Percentiles rank a stretch among this genome's conserved stretches.
Conservation (phyloP, 2,113 vertebrate genomes). For the Protomyctophum bolini region DNA sequence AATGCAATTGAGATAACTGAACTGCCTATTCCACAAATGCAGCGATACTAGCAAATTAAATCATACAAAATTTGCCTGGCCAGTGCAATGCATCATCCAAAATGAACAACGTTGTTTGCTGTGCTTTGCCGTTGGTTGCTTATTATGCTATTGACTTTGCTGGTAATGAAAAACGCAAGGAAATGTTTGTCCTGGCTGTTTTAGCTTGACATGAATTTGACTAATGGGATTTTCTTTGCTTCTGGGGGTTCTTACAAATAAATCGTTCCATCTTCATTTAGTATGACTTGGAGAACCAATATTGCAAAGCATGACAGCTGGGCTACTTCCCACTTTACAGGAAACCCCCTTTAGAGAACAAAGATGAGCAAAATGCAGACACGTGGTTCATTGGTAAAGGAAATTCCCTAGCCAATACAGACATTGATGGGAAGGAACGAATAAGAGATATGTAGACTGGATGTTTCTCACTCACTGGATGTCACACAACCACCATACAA, state of each 20-base stretch:
- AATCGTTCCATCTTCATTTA: slow-evolving; percentile 27
- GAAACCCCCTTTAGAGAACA: neutral
- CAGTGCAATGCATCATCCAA: too few species aligned
- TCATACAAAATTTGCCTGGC: too few species aligned
- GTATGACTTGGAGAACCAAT: slow-evolving; percentile 3
- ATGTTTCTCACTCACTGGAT: neutral
- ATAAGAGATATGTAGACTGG: neutral
- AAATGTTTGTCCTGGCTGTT: slow-evolving; percentile 25
- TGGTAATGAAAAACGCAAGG: slow-evolving; percentile 25
- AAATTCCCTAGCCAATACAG: neutral
- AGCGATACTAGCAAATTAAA: neutral
- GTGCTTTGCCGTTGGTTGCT: neutral
- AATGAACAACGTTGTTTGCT: too few species aligned
- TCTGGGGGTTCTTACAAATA: neutral
- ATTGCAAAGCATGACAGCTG: slow-evolving; percentile 28
- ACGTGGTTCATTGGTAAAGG: neutral
- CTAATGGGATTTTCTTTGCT: slow-evolving; percentile 20
- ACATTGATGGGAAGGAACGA: neutral
- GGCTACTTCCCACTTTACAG: slow-evolving; percentile 24
- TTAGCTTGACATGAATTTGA: neutral
- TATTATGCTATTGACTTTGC: slow-evolving; percentile 31
- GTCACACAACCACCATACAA: neutral
- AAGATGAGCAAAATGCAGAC: slow-evolving; percentile 3
- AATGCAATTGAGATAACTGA: neutral
- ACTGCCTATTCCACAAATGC: neutral